A percentile compares a stretch with the other conserved stretches of the same genome.
Evolutionary conservation across 2,113 vertebrate species (phyloP).

Genomic region (Oplegnathus fasciatus): DNA sequence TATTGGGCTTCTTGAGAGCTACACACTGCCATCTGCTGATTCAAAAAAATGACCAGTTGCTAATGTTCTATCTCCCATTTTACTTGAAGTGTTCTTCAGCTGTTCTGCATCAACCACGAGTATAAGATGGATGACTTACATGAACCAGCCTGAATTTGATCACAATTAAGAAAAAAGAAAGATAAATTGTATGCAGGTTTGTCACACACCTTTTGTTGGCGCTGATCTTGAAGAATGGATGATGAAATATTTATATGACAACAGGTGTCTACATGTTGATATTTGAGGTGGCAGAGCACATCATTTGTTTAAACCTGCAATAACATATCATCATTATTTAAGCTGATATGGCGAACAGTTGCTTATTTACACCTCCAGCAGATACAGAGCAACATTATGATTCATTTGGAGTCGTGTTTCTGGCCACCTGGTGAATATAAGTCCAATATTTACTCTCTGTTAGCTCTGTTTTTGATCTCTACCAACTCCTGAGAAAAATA

Average conservation of each 20-base stretch:
- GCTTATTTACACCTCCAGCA: no score
- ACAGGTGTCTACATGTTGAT: not conserved
- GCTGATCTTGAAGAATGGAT: not conserved
- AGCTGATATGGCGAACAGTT: no score
- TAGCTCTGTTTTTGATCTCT: no score
- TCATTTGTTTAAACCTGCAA: not conserved
- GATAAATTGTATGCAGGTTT: not conserved
- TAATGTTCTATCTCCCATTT: slow-evolving; percentile 23
- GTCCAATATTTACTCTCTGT: no score
- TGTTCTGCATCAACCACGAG: slow-evolving; percentile 1
- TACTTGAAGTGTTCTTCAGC: not conserved
- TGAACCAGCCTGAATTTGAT: not conserved
- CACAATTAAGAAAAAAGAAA: not conserved
- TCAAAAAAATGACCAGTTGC: not conserved
- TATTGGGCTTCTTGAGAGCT: slow-evolving; percentile 14
- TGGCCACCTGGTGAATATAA: no score
- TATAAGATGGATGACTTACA: slow-evolving; percentile 35
- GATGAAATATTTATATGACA: not conserved
- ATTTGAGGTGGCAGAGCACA: not conserved
- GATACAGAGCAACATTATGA: no score
- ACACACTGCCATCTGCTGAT: slow-evolving; percentile 72
- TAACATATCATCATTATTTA: not conserved
- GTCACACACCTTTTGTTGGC: not conserved
- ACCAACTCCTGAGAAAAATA: no score
- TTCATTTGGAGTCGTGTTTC: no score